Evolutionary conservation across 2,888 invertebrate genomes (phyloP).

Genomic region (Harpalus rubripes): DNA sequence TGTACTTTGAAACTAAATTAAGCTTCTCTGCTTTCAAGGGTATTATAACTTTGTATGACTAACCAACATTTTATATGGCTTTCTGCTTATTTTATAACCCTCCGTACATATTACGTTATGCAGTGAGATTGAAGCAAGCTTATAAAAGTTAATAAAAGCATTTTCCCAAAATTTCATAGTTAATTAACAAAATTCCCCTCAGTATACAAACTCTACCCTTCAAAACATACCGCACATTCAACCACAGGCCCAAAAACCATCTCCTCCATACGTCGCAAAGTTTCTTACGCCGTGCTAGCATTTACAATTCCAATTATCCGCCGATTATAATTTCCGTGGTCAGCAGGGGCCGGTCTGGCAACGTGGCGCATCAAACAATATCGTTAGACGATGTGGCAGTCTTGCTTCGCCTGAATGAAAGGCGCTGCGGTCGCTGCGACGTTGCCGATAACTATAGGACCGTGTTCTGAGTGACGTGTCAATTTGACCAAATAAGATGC

Average conservation of each 20-base stretch:
- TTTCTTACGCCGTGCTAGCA: constrained; percentile 5
- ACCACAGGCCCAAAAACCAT: neutral
- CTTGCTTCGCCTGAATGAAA: neutral
- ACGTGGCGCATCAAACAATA: constrained; percentile 11
- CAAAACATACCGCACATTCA: constrained; percentile 6
- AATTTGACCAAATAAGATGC: constrained; percentile 24
- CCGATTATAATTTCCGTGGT: constrained; percentile 40
- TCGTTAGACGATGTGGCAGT: constrained; percentile 19
- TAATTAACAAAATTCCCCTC: constrained; percentile 5
- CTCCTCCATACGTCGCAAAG: constrained; percentile 15
- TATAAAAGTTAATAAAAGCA: no score
- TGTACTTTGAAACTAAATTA: no score
- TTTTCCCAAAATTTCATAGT: neutral
- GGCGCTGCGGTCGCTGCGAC: constrained; percentile 40
- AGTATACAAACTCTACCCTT: neutral
- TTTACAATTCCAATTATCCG: constrained; percentile 47
- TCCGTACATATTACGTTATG: no score
- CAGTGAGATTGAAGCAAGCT: no score
- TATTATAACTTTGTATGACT: no score
- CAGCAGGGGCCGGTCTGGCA: constrained; percentile 11
- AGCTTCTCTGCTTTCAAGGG: no score
- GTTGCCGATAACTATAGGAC: constrained; percentile 24
- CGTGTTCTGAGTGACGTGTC: neutral
- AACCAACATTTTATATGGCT: no score
- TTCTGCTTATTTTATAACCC: no score